phyloP scores from a whole-genome alignment of 2,888 invertebrate genomes.

The Hanleya hanleyi region DNA sequence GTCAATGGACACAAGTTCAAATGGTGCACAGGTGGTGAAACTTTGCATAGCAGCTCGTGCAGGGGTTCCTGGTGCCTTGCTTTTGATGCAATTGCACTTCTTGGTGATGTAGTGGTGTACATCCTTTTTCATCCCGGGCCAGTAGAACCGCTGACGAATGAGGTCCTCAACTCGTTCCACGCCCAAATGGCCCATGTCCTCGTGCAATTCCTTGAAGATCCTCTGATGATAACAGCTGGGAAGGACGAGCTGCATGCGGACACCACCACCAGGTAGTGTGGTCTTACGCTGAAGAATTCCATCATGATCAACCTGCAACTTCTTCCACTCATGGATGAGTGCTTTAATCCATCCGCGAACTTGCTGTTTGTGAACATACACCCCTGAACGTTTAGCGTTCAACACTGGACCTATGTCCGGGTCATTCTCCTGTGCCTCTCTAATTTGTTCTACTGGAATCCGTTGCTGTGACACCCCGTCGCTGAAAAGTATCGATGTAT shows the following conservation, averaged over 20 bases:
- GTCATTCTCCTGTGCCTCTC: no score
- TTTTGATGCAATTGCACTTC: conserved; percentile 11
- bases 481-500: no score
- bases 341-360: no score
- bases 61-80: background rate
- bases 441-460: no score
- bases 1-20: conserved; percentile 1
- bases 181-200: conserved; percentile 26
- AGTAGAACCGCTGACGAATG: conserved; percentile 12
- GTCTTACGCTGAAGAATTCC: no score
- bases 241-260: conserved; percentile 3
- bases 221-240: background rate
- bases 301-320: no score
- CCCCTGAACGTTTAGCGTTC: no score
- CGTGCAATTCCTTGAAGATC: conserved; percentile 10
- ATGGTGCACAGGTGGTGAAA: background rate
- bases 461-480: no score
- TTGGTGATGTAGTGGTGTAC: conserved; percentile 12
- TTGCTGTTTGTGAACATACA: no score
- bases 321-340: background rate
- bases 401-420: no score
- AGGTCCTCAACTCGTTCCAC: conserved; percentile 7
- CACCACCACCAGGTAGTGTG: background rate
- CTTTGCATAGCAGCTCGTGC: background rate
- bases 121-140: conserved; percentile 13